Conservation (phyloP, 1,140 invertebrate genomes). For the Brachionus rotundiformis region DNA sequence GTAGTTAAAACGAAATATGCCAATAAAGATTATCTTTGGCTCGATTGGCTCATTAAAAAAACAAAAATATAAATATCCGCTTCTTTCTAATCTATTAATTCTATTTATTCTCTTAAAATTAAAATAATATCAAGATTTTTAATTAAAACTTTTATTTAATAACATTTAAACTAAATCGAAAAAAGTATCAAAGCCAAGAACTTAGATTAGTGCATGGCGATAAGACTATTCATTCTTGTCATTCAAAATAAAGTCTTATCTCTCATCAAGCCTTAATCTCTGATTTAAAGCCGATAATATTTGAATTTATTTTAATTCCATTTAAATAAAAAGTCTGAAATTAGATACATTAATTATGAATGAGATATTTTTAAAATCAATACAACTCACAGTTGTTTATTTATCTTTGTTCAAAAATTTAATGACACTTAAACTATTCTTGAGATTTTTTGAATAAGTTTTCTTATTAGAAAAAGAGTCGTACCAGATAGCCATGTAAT, state of each 20-base stretch:
- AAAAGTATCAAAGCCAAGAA: too few species aligned
- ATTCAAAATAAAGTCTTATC: neutral
- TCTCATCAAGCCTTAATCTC: neutral
- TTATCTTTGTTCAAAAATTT: constrained; percentile 17
- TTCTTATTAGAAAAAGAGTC: neutral
- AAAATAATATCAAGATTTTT: too few species aligned
- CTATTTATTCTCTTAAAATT: too few species aligned
- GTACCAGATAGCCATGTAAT: constrained; percentile 20
- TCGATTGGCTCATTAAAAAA: too few species aligned
- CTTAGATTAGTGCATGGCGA: too few species aligned
- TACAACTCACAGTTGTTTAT: neutral
- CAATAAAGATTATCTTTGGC: too few species aligned
- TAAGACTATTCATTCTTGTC: neutral
- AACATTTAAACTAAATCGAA: too few species aligned
- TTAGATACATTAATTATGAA: constrained; percentile 6
- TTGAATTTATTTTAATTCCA: neutral
- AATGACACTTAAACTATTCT: constrained; percentile 9
- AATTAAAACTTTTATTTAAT: too few species aligned
- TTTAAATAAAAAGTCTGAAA: neutral
- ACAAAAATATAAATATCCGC: too few species aligned
- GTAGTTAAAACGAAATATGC: too few species aligned
- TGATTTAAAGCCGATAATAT: neutral
- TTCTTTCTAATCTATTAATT: too few species aligned
- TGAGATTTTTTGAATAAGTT: neutral
- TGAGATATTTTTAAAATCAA: constrained; percentile 9